phyloP scores from a whole-genome alignment of 2,888 invertebrate species.

The Opisthograptis luteolata region DNA sequence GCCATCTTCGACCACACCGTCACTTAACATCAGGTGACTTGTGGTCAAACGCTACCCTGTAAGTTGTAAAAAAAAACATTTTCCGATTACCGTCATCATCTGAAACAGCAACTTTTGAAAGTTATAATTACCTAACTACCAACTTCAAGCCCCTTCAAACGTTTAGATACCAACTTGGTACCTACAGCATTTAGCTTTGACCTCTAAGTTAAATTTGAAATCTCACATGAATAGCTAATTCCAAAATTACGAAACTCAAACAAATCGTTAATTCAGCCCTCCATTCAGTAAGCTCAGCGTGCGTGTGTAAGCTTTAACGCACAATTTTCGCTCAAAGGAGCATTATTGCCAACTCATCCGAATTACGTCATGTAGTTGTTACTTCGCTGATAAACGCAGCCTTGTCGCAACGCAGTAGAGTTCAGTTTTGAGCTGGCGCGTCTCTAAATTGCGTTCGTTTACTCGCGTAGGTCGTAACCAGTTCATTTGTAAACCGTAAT shows the following conservation, averaged over 20 bases:
- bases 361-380: conserved; percentile 13
- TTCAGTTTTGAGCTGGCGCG: conserved; percentile 16
- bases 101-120: too few species aligned
- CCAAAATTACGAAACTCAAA: conserved; percentile 19
- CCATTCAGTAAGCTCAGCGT: conserved; percentile 17
- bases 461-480: conserved; percentile 15
- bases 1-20: too few species aligned
- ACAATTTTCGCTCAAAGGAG: conserved; percentile 23
- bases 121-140: too few species aligned
- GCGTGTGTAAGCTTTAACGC: conserved; percentile 21
- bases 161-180: too few species aligned
- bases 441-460: conserved; percentile 3
- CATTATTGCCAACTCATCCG: conserved; percentile 29
- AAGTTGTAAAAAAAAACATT: too few species aligned
- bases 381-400: conserved; percentile 6
- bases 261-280: conserved; percentile 23
- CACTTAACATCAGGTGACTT: too few species aligned
- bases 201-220: too few species aligned
- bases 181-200: too few species aligned
- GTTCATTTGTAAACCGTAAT: conserved; percentile 19
- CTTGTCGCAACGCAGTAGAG: conserved; percentile 8
- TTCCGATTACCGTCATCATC: too few species aligned
- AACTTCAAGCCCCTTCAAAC: too few species aligned
- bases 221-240: conserved; percentile 22
- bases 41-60: too few species aligned